phyloP scores from a whole-genome alignment of 2,113 vertebrate genomes.

The Amazona guildingii region DNA sequence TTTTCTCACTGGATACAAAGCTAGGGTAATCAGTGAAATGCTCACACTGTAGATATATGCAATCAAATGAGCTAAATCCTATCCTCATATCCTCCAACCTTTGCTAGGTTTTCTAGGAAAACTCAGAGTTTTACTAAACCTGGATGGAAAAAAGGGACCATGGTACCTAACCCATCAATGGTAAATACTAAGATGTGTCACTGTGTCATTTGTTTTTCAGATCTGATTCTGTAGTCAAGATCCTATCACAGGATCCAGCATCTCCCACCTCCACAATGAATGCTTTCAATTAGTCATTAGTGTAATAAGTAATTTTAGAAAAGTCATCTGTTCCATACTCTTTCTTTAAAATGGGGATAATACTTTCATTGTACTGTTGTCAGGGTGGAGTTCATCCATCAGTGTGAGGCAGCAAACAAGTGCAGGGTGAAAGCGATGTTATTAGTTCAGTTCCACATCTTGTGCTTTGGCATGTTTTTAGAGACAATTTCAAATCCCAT shows the following conservation, averaged over 20 bases:
- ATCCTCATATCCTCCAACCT: background rate
- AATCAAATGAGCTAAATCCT: background rate
- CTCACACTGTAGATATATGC: background rate
- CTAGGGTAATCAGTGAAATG: background rate
- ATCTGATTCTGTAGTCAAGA: background rate
- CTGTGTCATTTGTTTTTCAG: background rate
- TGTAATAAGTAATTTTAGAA: background rate
- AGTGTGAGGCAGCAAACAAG: background rate
- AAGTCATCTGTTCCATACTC: background rate
- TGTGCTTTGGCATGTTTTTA: background rate
- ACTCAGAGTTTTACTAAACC: background rate
- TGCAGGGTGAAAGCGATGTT: background rate
- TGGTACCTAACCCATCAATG: background rate
- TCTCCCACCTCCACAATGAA: background rate
- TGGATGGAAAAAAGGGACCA: background rate
- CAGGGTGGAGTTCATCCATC: background rate
- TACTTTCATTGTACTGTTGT: background rate
- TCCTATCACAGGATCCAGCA: background rate
- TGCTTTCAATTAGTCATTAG: background rate
- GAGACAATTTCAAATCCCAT: conserved; percentile 42
- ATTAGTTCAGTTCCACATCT: background rate
- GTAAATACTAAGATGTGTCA: background rate
- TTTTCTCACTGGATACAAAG: background rate
- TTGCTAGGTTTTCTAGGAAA: background rate
- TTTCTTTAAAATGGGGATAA: background rate